Base-by-base conservation (phyloP, 2,797 vertebrate species). In the Varecia variegata region DNA sequence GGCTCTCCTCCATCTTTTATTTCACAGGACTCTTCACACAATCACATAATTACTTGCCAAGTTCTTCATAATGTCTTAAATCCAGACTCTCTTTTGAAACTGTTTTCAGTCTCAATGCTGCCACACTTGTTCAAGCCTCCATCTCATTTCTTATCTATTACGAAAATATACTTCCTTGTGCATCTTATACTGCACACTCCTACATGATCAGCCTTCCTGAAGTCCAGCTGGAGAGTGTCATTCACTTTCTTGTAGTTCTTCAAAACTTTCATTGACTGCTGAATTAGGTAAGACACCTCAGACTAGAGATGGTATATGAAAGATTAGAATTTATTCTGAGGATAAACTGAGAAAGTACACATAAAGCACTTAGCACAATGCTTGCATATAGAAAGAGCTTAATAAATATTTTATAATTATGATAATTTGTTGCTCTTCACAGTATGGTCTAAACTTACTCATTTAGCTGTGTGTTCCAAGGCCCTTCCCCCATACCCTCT, bases 381-480 rank as follows among this genome's bases (percentile, higher is more conserved):
- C 71, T 97, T 92, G 50, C 52, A 43, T 83, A 71, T 23, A 43
- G 68, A 84, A 86, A 90, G 40, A 83, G 17, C 35, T 52, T 47
- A 68, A 23, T 74, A 50, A 38, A 47, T 91, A 90, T 92, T 97
- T 96, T 94, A 62, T 83, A 80, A 81, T 70, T 88, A 60, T 38
- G 60, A 50, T 76, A 93, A 84, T 92, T 80, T 71, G 68, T 11
- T 84, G 52, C 40, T 84, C 21, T 81, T 70, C 30, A 7, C n/a
- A 52, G 3, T 32, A 20, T 68, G 12, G 10, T 68, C 23, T 94
- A 50, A 79, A 52, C 30, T 84, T 95, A 45, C 8, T 54, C 9
- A 73, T 90, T 30, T 17, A 71, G 88, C 5, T 32, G 58, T 40
- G 14, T 52, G 25, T 88, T 90, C 68, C 58, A 80, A 92, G 58